These are phyloP conservation scores for Squalus acanthias DNA, from an alignment of 2,797 vertebrate genomes.

Conservation along the genomic window DNA sequence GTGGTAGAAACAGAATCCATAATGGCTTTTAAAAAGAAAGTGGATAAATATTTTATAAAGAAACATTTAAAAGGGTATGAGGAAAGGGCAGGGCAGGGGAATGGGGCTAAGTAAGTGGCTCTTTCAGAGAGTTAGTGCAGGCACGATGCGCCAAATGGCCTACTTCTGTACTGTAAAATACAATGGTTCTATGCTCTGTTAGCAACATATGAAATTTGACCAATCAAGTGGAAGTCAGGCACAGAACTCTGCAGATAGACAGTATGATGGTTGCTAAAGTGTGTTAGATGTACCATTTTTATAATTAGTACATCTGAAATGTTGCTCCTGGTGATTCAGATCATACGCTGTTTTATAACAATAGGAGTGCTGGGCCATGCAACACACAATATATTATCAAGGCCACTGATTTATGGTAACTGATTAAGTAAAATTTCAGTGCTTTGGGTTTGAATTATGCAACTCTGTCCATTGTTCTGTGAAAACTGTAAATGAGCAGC, in stretches of 20 bases:
- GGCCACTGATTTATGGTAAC: neutral
- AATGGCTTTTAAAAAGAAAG: neutral
- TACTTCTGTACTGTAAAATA: neutral
- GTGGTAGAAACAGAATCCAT: neutral
- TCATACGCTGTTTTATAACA: neutral
- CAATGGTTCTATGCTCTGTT: neutral
- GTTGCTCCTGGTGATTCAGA: neutral
- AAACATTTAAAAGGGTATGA: neutral
- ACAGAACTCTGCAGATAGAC: neutral
- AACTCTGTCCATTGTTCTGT: neutral
- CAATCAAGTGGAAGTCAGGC: neutral
- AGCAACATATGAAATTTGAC: neutral
- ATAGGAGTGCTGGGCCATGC: neutral
- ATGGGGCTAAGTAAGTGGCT: neutral
- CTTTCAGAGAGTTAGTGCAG: neutral
- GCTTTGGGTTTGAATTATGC: neutral
- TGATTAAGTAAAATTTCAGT: neutral
- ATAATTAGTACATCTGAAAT: constrained; percentile 6
- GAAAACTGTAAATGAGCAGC: neutral
- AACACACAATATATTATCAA: neutral
- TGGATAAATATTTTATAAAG: neutral
- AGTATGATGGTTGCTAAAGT: neutral
- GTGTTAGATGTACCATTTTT: neutral
- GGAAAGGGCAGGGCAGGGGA: neutral
- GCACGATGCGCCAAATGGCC: too few relatives aligned